phyloP scores from a whole-genome alignment of 2,888 invertebrate species.

The Apamea sordens region DNA sequence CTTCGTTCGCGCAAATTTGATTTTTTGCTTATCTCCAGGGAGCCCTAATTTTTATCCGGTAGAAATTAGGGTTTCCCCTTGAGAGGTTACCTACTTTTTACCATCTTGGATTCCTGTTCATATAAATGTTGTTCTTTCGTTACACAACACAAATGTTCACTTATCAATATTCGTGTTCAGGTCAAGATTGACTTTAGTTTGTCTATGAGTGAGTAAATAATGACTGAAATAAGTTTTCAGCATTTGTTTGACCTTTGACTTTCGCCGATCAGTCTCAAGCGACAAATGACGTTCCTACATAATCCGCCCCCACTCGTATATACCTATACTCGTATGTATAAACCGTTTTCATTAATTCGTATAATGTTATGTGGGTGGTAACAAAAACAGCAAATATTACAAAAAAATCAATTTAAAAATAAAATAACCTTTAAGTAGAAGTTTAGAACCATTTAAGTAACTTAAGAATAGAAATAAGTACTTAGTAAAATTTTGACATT shows the following conservation, averaged over 20 bases:
- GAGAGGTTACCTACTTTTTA: conserved; percentile 54
- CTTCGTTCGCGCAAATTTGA: conserved; percentile 42
- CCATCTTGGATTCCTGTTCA: conserved; percentile 49
- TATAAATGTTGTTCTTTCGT: conserved; percentile 45
- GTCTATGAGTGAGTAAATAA: conserved; percentile 7
- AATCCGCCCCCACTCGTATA: conserved; percentile 3
- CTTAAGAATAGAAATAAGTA: neutral
- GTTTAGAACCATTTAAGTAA: neutral
- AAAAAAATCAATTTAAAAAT: conserved; percentile 27
- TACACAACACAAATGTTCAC: conserved; percentile 10
- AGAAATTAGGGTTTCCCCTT: conserved; percentile 57
- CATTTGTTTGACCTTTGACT: neutral
- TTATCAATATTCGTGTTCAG: neutral
- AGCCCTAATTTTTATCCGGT: conserved; percentile 60
- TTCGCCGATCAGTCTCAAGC: too few species aligned
- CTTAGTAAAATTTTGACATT: neutral
- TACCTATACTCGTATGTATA: neutral
- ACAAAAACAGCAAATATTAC: conserved; percentile 4
- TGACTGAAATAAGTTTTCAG: neutral
- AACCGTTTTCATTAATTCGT: conserved; percentile 13
- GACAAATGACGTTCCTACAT: neutral
- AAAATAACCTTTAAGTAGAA: conserved; percentile 1
- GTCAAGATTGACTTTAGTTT: neutral
- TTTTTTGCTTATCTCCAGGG: conserved; percentile 54
- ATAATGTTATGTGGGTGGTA: conserved; percentile 4